A percentile compares a stretch with the other conserved stretches of the same genome.
Conservation (phyloP, 2,113 vertebrate genomes). For the Corythaixoides concolor region DNA sequence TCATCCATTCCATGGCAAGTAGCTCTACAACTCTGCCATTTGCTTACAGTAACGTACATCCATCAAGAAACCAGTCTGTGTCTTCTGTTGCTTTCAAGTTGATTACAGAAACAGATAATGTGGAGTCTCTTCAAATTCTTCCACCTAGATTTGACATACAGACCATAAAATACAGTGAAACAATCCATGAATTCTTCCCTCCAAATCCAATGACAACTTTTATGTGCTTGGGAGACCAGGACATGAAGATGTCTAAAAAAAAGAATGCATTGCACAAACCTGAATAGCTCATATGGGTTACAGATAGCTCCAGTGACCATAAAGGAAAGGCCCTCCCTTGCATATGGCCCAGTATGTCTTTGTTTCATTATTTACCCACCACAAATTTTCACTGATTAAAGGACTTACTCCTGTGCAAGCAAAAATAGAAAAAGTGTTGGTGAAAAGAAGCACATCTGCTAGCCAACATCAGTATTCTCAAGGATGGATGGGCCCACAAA, state of each 20-base stretch:
- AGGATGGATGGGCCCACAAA: not conserved
- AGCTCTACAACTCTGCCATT: not conserved
- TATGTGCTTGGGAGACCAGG: not conserved
- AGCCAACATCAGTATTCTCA: not conserved
- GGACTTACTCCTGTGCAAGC: not conserved
- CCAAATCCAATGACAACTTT: not conserved
- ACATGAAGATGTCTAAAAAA: not conserved
- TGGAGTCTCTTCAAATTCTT: not conserved
- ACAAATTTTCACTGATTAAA: not conserved
- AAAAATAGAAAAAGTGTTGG: not conserved
- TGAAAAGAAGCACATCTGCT: not conserved
- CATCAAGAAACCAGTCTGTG: not conserved
- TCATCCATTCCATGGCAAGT: not conserved
- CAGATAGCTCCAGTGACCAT: too few species aligned
- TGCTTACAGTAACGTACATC: not conserved
- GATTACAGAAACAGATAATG: not conserved
- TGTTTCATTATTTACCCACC: not conserved
- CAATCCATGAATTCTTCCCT: not conserved
- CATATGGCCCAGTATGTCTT: not conserved
- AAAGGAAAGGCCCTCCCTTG: not conserved
- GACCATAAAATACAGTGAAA: not conserved
- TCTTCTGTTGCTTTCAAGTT: not conserved
- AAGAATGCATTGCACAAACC: not conserved
- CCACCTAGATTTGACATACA: not conserved
- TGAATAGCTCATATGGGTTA: accelerated